phyloP scores from a whole-genome alignment of 2,888 invertebrate species.

The Synanthedon tipuliformis region DNA sequence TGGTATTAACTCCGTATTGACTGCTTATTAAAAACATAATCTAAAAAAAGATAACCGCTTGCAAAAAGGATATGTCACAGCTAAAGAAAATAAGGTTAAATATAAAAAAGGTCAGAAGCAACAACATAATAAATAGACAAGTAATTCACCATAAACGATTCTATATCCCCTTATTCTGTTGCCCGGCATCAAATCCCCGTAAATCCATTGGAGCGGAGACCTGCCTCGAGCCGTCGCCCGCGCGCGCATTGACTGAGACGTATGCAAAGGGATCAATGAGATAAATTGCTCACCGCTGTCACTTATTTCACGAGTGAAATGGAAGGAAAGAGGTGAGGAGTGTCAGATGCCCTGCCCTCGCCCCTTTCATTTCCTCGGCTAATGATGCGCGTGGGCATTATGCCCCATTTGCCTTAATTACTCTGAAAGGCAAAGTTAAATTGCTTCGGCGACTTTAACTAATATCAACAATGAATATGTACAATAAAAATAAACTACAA shows the following conservation, averaged over 20 bases:
- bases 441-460: background rate
- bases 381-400: constrained; percentile 55
- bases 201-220: constrained; percentile 38
- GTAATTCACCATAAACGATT: constrained; percentile 36
- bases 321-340: constrained; percentile 15
- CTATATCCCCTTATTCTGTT: constrained; percentile 33
- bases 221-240: constrained; percentile 14
- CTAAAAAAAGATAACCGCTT: too few relatives aligned
- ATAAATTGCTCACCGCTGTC: constrained; percentile 54
- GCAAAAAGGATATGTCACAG: too few relatives aligned
- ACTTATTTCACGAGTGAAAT: constrained; percentile 45
- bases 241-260: constrained; percentile 54
- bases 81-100: constrained; percentile 1
- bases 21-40: too few relatives aligned
- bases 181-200: constrained; percentile 21
- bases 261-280: constrained; percentile 64
- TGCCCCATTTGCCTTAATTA: constrained; percentile 32
- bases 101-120: constrained; percentile 23
- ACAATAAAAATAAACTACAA: too few relatives aligned
- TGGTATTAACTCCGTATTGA: too few relatives aligned
- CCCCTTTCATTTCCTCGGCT: constrained; percentile 10
- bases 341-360: constrained; percentile 12
- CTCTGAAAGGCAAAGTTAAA: constrained; percentile 22
- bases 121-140: constrained; percentile 26
- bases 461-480: background rate